Conservation (phyloP, 2,888 invertebrate genomes). For the Villa cingulata region DNA sequence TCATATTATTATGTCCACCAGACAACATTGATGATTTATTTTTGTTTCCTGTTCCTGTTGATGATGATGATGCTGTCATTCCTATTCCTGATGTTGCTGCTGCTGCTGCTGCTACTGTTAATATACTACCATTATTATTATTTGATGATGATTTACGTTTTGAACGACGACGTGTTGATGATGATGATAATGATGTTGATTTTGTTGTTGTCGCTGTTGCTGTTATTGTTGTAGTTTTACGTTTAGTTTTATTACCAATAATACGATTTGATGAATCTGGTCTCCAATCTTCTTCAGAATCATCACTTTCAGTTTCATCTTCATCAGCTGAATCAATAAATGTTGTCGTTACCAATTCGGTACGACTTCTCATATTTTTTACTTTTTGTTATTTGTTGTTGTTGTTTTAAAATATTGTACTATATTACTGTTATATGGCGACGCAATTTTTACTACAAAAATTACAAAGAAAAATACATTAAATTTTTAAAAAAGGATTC, state of each 20-base stretch:
- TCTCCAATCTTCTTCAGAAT: constrained; percentile 36
- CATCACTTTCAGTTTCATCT: constrained; percentile 31
- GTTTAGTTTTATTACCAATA: constrained; percentile 1
- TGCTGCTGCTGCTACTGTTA: too few relatives aligned
- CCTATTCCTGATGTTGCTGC: neutral
- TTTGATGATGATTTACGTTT: neutral
- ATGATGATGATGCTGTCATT: neutral
- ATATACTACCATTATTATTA: too few relatives aligned
- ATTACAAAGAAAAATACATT: too few relatives aligned
- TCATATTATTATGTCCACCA: too few relatives aligned
- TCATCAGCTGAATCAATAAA: constrained; percentile 35
- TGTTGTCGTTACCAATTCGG: constrained; percentile 34
- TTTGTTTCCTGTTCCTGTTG: neutral
- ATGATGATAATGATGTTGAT: too few relatives aligned
- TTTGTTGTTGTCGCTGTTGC: too few relatives aligned
- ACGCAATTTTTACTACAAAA: too few relatives aligned
- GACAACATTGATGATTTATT: too few relatives aligned
- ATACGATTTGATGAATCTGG: constrained; percentile 18
- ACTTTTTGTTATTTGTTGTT: neutral
- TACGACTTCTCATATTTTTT: constrained; percentile 32
- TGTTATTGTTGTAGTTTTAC: too few relatives aligned
- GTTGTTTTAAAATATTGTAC: too few relatives aligned
- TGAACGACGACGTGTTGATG: neutral
- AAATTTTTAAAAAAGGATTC: too few relatives aligned
- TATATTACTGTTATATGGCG: too few relatives aligned